A percentile compares a stretch with the other conserved stretches of the same genome.
These are phyloP conservation scores for Forpus xanthops DNA, from an alignment of 2,797 vertebrate species.

Conservation along the genomic window DNA sequence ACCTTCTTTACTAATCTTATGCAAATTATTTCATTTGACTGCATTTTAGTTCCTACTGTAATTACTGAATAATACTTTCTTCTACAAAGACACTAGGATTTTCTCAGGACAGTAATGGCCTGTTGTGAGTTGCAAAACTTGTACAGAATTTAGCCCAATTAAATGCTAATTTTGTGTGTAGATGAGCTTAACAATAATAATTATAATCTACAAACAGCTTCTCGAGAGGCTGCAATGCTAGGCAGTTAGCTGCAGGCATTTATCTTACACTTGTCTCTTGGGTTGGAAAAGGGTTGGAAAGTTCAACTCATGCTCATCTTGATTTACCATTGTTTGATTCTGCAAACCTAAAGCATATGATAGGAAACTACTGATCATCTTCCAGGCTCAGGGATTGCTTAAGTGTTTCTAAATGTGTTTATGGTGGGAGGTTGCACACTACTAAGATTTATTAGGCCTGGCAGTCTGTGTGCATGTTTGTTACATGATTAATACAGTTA, in stretches of 20 bases:
- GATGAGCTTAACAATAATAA: background rate
- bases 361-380: constrained; percentile 43
- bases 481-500: constrained; percentile 60
- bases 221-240: background rate
- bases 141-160: background rate
- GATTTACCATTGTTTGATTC: background rate
- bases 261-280: background rate
- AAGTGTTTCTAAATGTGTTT: constrained; percentile 64
- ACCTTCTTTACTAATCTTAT: background rate
- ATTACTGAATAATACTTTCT: background rate
- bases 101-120: background rate
- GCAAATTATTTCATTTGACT: background rate
- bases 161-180: background rate
- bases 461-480: constrained; percentile 28
- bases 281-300: background rate
- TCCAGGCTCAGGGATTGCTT: constrained; percentile 31
- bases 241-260: background rate
- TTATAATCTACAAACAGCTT: constrained; percentile 42
- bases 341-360: background rate
- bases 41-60: background rate
- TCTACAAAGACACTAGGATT: background rate
- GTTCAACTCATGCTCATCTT: background rate
- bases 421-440: constrained; percentile 41
- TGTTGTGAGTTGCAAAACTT: background rate
- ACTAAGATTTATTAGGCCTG: constrained; percentile 63